Evolutionary conservation across 2,797 vertebrate species (phyloP).

Genomic region (Sebastes hubbsi): DNA sequence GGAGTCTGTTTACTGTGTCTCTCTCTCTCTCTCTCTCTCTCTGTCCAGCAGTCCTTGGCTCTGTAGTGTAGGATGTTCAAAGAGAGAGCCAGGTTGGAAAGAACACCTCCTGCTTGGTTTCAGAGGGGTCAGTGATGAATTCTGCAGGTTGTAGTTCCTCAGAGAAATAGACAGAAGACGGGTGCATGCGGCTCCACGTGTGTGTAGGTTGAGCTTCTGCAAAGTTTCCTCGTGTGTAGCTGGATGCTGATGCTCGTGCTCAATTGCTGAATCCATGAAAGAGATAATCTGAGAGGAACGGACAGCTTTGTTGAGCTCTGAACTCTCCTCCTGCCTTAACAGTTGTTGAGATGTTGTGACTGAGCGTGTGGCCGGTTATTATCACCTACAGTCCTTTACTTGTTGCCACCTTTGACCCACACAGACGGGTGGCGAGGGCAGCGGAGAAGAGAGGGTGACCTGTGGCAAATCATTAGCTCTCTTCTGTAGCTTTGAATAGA

Average conservation of each 20-base stretch:
- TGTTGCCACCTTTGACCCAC: conserved; percentile 21
- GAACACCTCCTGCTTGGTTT: conserved; percentile 53
- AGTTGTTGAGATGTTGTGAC: conserved; percentile 33
- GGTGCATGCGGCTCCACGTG: not conserved
- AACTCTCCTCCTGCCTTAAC: not conserved
- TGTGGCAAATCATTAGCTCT: not conserved
- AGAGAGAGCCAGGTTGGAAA: conserved; percentile 12
- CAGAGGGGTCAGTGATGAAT: conserved; percentile 58
- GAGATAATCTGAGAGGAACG: conserved; percentile 4
- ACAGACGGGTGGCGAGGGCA: not conserved
- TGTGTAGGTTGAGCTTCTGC: not conserved
- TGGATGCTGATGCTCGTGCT: not conserved
- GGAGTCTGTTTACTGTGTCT: not conserved
- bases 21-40: not conserved
- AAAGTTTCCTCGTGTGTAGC: not conserved
- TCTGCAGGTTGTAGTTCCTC: conserved; percentile 36
- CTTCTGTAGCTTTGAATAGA: conserved; percentile 12
- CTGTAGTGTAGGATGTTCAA: conserved; percentile 48
- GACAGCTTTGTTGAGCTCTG: conserved; percentile 14
- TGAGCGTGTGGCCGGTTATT: conserved; percentile 29
- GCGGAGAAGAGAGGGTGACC: not conserved
- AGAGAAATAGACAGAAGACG: conserved; percentile 40
- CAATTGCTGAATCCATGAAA: conserved; percentile 1
- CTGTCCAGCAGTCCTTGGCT: conserved; percentile 9
- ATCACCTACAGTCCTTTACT: conserved; percentile 33